Evolutionary conservation across 2,113 vertebrate species (phyloP), one percentile per base, ranked within the genome.

Genomic region (Hippocampus zosterae): DNA sequence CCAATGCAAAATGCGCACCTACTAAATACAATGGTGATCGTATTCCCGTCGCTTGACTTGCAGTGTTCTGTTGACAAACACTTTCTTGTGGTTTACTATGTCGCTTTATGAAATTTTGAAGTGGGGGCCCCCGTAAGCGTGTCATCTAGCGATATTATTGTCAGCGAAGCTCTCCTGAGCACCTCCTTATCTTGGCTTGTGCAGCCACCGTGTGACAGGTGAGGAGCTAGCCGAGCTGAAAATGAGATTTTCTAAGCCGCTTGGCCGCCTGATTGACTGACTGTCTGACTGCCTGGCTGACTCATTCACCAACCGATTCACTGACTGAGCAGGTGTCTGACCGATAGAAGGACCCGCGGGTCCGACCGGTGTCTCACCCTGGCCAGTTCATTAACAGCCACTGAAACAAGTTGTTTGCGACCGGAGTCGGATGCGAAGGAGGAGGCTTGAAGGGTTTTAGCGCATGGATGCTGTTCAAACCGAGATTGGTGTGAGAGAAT

Each of bases 381-480:
- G 63, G 63, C 40, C 63, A 27, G n/a, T 46, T 46, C n/a, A 65
- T 65, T 25, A 65, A 18, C 42, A 27, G 42, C 40, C 6, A 46
- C 7, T 18, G 63, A 33, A 60, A 60, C 57, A 33, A 16, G 57
- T 18, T 60, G 57, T 60, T 29, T 46, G 62, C 62, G 63, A 46
- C 13, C 23, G 2, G 10, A 27, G 33, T 15, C 3, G 42, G 40
- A 7, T 4, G 33, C 25, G 12, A 8, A 6, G 57, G 57, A 57
- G 77, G 70, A 59, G 70, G 82, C 80, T 77, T 66, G 83, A 72
- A 63, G 62, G 75, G 53, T 80, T 88, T 72, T 12, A 65, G 67
- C 23, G 21, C 29, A 62, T 63, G 21, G 29, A 55, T 1, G 29
- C 68, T 37, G 0, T 33, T 21, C 25, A 44, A 85, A 78, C 76